phyloP scores from a whole-genome alignment of 2,888 invertebrate species.

The Clistopyga incitator region DNA sequence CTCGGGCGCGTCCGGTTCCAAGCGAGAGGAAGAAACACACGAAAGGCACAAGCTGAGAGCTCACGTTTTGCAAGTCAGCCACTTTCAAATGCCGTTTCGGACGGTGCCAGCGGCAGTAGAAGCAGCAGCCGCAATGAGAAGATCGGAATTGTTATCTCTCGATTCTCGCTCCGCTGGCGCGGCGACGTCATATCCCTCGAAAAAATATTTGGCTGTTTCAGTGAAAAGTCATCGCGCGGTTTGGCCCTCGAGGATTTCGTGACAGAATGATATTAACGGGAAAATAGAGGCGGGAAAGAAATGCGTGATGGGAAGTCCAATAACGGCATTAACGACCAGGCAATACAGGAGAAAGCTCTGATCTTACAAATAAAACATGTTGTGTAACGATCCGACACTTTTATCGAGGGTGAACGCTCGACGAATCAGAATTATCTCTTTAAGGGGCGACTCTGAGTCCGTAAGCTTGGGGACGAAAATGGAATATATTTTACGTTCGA shows the following conservation, averaged over 20 bases:
- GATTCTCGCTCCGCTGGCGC: background rate
- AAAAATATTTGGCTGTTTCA: background rate
- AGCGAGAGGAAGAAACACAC: background rate
- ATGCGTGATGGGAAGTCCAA: constrained; percentile 36
- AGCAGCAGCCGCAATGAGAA: background rate
- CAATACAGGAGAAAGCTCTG: constrained; percentile 42
- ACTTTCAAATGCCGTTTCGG: constrained; percentile 10
- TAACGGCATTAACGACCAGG: constrained; percentile 36
- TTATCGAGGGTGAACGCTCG: constrained; percentile 13
- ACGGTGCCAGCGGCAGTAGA: background rate
- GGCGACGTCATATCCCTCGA: background rate
- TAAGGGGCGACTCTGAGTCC: constrained; percentile 9
- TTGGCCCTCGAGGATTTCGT: constrained; percentile 13
- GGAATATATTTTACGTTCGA: background rate
- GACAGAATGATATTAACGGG: constrained; percentile 22
- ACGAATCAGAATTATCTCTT: constrained; percentile 33
- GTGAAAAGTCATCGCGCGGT: background rate
- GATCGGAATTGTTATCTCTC: constrained; percentile 14
- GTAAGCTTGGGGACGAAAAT: background rate
- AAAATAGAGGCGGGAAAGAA: constrained; percentile 2
- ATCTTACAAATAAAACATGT: constrained; percentile 43
- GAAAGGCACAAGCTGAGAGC: constrained; percentile 10
- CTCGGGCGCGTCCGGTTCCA: constrained; percentile 1
- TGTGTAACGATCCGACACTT: constrained; percentile 9
- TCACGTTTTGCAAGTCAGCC: constrained; percentile 18